Conservation (phyloP, 1,140 invertebrate species). For the Lepidotrigona ventralis region DNA sequence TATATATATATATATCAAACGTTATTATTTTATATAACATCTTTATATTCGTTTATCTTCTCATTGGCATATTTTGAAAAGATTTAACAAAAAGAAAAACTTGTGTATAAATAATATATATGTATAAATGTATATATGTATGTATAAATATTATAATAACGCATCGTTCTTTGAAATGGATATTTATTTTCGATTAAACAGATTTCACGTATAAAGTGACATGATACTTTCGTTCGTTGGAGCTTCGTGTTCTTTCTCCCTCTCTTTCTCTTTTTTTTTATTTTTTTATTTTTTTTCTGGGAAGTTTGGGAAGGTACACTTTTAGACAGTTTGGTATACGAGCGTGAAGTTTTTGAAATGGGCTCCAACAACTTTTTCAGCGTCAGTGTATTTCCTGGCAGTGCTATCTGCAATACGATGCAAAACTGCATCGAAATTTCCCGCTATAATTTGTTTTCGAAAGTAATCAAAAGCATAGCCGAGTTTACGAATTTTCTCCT, state of each 20-base stretch:
- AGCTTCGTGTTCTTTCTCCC: slow-evolving; percentile 5
- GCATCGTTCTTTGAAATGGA: neutral
- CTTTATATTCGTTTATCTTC: neutral
- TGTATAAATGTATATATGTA: too few relatives aligned
- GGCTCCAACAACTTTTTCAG: slow-evolving; percentile 52
- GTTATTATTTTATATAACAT: too few relatives aligned
- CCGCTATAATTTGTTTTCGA: slow-evolving; percentile 46
- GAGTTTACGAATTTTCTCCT: neutral
- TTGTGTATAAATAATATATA: neutral
- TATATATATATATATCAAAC: too few relatives aligned
- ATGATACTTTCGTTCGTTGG: slow-evolving; percentile 27
- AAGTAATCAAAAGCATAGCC: slow-evolving; percentile 34
- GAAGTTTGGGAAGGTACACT: slow-evolving; percentile 56
- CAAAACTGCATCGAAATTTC: slow-evolving; percentile 52
- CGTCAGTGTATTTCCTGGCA: slow-evolving; percentile 38
- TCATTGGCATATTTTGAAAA: neutral
- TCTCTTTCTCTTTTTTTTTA: too few relatives aligned
- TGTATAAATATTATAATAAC: neutral
- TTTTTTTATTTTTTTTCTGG: slow-evolving; percentile 33
- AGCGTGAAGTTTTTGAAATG: slow-evolving; percentile 47
- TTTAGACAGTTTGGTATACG: slow-evolving; percentile 53
- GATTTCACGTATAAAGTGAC: slow-evolving; percentile 14
- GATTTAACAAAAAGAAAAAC: neutral
- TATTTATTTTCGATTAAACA: slow-evolving; percentile 40
- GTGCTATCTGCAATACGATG: slow-evolving; percentile 39